Evolutionary conservation across 2,113 vertebrate genomes (phyloP).

Genomic region (Pelmatolapia mariae): DNA sequence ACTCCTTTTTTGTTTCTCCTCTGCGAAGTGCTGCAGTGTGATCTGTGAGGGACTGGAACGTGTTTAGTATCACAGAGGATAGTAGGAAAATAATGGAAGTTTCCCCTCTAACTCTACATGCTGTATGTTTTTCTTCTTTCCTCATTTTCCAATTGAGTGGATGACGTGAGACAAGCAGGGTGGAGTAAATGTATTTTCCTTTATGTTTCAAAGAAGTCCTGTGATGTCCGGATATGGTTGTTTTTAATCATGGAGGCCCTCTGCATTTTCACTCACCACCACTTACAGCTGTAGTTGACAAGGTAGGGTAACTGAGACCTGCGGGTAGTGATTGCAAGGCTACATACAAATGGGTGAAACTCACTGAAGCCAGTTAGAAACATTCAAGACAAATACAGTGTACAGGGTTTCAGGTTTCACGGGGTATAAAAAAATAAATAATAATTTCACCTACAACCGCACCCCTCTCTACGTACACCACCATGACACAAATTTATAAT

Average conservation of each 20-base stretch:
- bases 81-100: slow-evolving; percentile 39
- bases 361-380: background rate
- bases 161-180: background rate
- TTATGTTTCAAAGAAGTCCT: background rate
- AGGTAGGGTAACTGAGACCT: background rate
- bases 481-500: background rate
- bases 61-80: slow-evolving; percentile 18
- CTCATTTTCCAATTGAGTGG: background rate
- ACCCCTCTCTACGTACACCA: background rate
- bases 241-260: background rate
- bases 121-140: slow-evolving; percentile 8
- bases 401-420: background rate
- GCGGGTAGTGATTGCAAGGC: background rate
- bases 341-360: background rate
- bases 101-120: slow-evolving; percentile 29
- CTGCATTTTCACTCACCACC: background rate
- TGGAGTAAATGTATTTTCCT: slow-evolving; percentile 24
- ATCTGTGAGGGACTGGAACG: background rate
- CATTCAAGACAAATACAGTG: background rate
- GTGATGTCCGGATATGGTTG: background rate
- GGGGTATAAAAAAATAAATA: background rate
- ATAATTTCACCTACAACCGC: background rate
- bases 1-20: background rate
- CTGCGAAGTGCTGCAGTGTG: background rate
- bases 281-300: background rate